phyloP scores from a whole-genome alignment of 2,113 vertebrate genomes.

The Edolisoma coerulescens region DNA sequence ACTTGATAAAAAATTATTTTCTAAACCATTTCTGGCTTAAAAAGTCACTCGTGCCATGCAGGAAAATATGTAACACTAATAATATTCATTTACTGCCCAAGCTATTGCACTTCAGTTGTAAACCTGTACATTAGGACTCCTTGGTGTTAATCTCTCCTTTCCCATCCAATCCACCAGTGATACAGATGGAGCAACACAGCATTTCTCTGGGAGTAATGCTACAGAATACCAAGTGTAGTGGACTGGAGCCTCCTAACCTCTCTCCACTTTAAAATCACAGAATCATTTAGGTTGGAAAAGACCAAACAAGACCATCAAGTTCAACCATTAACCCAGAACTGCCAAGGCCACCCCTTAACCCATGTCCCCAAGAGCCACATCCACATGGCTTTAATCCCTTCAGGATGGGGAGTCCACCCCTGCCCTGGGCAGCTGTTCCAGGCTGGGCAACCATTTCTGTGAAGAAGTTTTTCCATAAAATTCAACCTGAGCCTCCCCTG shows the following conservation, averaged over 20 bases:
- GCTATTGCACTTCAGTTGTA: background rate
- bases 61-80: background rate
- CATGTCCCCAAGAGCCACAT: background rate
- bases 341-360: background rate
- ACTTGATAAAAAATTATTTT: background rate
- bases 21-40: background rate
- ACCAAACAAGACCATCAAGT: background rate
- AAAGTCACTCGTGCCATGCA: accelerated
- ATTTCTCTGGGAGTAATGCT: background rate
- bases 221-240: background rate
- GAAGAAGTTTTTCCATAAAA: background rate
- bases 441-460: background rate
- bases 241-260: background rate
- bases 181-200: background rate
- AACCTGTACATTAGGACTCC: background rate
- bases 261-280: background rate
- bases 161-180: background rate
- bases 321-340: background rate
- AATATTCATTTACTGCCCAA: background rate
- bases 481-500: background rate
- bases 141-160: background rate
- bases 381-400: background rate
- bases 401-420: background rate
- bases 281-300: background rate
- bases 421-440: background rate